Percentiles rank a stretch among this genome's conserved stretches.
These are phyloP conservation scores for Platichthys flesus DNA, from an alignment of 2,113 vertebrate species.

Conservation along the genomic window DNA sequence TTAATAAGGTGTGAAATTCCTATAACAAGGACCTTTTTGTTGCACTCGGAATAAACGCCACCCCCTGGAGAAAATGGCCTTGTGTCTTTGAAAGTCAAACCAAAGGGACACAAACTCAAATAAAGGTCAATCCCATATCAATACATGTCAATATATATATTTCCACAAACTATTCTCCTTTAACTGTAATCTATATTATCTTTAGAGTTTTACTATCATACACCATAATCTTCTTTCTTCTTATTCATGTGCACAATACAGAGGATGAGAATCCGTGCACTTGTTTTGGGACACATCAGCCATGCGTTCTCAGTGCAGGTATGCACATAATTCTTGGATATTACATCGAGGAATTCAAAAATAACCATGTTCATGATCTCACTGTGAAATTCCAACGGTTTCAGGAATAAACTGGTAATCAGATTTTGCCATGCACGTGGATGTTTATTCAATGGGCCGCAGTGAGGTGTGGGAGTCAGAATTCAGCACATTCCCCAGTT, in stretches of 20 bases:
- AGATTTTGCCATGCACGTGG: slow-evolving; percentile 66
- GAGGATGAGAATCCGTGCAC: not conserved
- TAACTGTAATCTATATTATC: not conserved
- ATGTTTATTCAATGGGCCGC: slow-evolving; percentile 59
- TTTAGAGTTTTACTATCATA: not conserved
- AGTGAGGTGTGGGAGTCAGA: slow-evolving; percentile 55
- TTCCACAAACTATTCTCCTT: not conserved
- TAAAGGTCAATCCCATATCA: not conserved
- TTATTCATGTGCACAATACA: not conserved
- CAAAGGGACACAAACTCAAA: not conserved
- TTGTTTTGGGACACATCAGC: not conserved
- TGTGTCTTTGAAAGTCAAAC: slow-evolving; percentile 22
- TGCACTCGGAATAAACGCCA: slow-evolving; percentile 24
- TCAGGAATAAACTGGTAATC: slow-evolving; percentile 51
- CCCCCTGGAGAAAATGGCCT: slow-evolving; percentile 20
- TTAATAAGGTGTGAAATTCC: slow-evolving; percentile 66
- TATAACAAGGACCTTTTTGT: slow-evolving; percentile 46
- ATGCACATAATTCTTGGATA: not conserved
- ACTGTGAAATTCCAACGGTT: slow-evolving; percentile 36
- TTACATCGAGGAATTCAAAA: not conserved
- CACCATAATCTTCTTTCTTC: not conserved
- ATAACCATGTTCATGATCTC: slow-evolving; percentile 19
- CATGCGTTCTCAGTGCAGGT: not conserved
- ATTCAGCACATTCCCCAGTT: slow-evolving; percentile 61
- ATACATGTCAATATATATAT: not conserved